A percentile compares a stretch with the other conserved stretches of the same genome.
Conservation (phyloP, 2,888 invertebrate species). For the Eustalomyia histrio region DNA sequence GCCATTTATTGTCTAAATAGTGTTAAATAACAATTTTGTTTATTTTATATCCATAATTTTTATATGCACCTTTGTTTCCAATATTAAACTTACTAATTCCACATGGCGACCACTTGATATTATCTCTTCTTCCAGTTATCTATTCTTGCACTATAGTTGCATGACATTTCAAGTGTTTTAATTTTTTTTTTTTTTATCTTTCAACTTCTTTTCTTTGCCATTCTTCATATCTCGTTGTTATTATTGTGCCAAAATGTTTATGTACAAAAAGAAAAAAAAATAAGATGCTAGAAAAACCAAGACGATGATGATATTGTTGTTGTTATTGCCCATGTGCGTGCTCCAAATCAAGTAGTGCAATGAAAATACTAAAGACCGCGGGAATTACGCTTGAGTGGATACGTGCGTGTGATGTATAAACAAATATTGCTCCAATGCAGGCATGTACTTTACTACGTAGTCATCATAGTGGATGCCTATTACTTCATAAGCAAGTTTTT, state of each 20-base stretch:
- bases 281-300: background rate
- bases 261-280: background rate
- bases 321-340: constrained; percentile 50
- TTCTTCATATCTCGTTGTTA: constrained; percentile 32
- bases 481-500: constrained; percentile 16
- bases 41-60: too few species aligned
- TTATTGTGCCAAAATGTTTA: constrained; percentile 47
- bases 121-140: constrained; percentile 8
- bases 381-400: constrained; percentile 63
- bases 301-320: background rate
- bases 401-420: constrained; percentile 58
- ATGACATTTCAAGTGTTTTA: constrained; percentile 59
- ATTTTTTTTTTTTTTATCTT: constrained; percentile 23
- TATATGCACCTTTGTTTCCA: constrained; percentile 12
- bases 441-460: constrained; percentile 5
- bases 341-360: constrained; percentile 50
- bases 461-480: background rate
- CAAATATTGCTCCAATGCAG: constrained; percentile 32
- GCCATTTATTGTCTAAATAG: too few species aligned
- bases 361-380: constrained; percentile 59
- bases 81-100: constrained; percentile 4
- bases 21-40: too few species aligned
- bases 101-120: constrained; percentile 47
- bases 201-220: constrained; percentile 15
- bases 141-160: constrained; percentile 33